These are phyloP conservation scores for Patiria pectinifera DNA, from an alignment of 53 echinoderm and acorn worm genomes.

Conservation along the genomic window DNA sequence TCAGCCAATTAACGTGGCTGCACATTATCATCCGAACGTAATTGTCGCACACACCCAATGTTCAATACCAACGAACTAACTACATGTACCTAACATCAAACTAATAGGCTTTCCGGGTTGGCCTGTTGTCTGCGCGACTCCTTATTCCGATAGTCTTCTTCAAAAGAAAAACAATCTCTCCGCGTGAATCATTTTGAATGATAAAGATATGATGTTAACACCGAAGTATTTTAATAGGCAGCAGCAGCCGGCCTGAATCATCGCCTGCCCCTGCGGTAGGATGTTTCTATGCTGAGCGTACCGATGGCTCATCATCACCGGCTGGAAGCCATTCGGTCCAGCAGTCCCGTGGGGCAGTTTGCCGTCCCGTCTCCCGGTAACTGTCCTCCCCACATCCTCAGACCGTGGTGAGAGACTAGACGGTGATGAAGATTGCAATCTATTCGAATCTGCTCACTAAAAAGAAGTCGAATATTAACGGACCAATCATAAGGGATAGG, in stretches of 20 bases:
- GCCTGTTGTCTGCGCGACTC: neutral
- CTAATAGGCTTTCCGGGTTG: neutral
- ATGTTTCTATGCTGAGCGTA: neutral
- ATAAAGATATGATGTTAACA: constrained; percentile 14
- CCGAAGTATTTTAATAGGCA: constrained; percentile 18
- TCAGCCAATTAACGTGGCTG: no score
- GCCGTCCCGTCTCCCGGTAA: neutral
- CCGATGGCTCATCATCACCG: neutral
- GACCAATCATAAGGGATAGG: neutral
- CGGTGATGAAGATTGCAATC: neutral
- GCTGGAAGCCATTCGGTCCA: neutral
- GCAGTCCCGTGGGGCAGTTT: neutral
- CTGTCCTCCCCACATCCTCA: neutral
- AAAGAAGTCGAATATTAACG: neutral
- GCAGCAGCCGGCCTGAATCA: constrained; percentile 9
- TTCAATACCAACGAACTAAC: no score
- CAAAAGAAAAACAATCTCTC: neutral
- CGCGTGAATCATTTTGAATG: neutral
- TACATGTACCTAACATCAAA: no score
- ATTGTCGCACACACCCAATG: no score
- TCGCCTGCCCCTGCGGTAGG: neutral
- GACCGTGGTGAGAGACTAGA: neutral
- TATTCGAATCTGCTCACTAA: neutral
- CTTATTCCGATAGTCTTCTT: neutral
- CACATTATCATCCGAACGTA: no score